Base-by-base conservation (phyloP, 2,888 invertebrate genomes). In the Podabrus alpinus region DNA sequence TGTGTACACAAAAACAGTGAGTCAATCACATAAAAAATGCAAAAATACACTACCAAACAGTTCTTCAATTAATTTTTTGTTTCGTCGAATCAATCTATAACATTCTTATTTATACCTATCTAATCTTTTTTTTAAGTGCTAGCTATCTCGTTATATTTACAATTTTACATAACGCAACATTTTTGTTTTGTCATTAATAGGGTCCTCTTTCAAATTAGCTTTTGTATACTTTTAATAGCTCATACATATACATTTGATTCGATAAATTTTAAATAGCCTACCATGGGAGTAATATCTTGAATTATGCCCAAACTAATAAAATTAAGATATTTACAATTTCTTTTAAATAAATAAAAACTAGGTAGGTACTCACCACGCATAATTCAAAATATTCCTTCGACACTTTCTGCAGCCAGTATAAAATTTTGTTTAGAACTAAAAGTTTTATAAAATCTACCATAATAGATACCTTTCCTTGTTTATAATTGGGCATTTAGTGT, bases 41-140 rank as follows among this genome's bases (percentile, higher is more conserved):
- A 76, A 76, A 76, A 76, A 76, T 76, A 76, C 76, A 76, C 76
- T 76, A 76, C 76, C 73, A 73, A 76, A 73, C 76, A 73, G 76
- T 71, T 76, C 73, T 76, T 71, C 73, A 70, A 75, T 75, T 64
- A 64, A 21, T 64, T 64, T 16, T 16, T 64, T 64, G 45, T 64
- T 72, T 69, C 19, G 66, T 76, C 73, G 73, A 75, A 76, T 76
- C 73, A 73, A 76, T 76, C 76, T 73, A 76, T 76, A 76, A 76
- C 76, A 76, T 76, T 76, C 76, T 76, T 76, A 45, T 45, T 45
- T 45, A 73, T 69, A 76, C 76, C 71, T 76, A 76, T 69, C 73
- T 76, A 73, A 73, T 68, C 73, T 73, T 76, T 73, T 21, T 69
- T 70, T 76, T 70, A 75, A 73, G 73, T 73, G 76, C 76, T 76